A percentile compares a stretch with the other conserved stretches of the same genome.
phyloP scores from a whole-genome alignment of 2,113 vertebrate species.

The Proterorhinus semilunaris region DNA sequence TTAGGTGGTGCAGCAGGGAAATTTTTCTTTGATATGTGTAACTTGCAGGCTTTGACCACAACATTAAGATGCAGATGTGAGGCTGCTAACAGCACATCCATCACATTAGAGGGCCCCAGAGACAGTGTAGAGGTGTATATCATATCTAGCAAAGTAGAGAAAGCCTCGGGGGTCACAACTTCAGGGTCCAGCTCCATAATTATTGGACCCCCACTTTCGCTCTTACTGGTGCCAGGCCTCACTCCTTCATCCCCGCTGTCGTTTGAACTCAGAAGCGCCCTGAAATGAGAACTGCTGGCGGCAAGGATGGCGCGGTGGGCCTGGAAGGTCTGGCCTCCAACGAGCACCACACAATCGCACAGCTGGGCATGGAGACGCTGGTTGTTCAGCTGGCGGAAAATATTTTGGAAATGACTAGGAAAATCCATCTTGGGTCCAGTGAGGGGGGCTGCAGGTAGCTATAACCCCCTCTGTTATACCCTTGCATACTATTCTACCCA shows the following conservation, averaged over 20 bases:
- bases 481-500: background rate
- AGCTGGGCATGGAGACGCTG: conserved; percentile 89
- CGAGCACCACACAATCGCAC: conserved; percentile 89
- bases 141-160: conserved; percentile 91
- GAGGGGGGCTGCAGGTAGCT: background rate
- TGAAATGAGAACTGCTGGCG: conserved; percentile 92
- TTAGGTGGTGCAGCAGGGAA: conserved; percentile 85
- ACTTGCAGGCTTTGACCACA: conserved; percentile 92
- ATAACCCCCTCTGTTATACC: background rate
- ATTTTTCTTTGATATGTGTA: conserved; percentile 88
- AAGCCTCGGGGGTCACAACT: conserved; percentile 92
- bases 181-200: conserved; percentile 91
- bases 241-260: conserved; percentile 67
- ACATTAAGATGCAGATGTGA: conserved; percentile 91
- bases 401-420: conserved; percentile 88
- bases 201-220: conserved; percentile 65
- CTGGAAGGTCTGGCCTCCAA: conserved; percentile 88
- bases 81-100: conserved; percentile 91
- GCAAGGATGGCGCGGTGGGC: conserved; percentile 90
- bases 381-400: conserved; percentile 93
- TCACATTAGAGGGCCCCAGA: conserved; percentile 89
- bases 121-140: conserved; percentile 93
- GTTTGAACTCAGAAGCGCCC: conserved; percentile 83
- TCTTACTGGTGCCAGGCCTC: conserved; percentile 12
- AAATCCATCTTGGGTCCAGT: conserved; percentile 83